Evolutionary conservation across 37 sponge, comb jelly and placozoan species (phyloP), one percentile per base, ranked within the genome.

Genomic region (Halichondria panicea): DNA sequence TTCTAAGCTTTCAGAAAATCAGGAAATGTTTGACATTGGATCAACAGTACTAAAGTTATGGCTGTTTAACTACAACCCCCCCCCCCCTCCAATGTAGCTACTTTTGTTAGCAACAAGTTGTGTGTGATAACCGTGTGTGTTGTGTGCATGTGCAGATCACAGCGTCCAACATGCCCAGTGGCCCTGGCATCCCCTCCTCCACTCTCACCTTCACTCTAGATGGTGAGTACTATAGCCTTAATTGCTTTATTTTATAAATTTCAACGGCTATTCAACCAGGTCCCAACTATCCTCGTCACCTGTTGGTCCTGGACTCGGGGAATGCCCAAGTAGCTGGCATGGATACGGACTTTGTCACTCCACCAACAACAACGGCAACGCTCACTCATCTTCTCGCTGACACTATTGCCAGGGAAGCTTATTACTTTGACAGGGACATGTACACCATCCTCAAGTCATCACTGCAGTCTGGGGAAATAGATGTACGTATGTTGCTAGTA

Each of bases 351-450:
- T 53, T 35, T 27, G 38, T 39, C 72, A 12, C 27, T 21, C 19
- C 28, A 24, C 38, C 9, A 1, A 33, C 70, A 15, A 22, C 56
- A 9, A 32, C 37, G 41, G 25, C 60, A n/a, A n/a, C n/a, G 15
- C 70, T 50, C 25, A 52, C 21, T 11, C 80, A 74, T 8, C 19
- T 86, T 42, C 57, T 68, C 9, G 64, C 79, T 24, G 68, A 86
- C 40, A 86, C 73, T 34, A 46, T 65, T 22, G 52, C 33, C 18
- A 45, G 80, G 43, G 25, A 33, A 1, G 53, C 73, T 0, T 86
- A 73, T 73, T 86, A 73, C 66, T 86, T 68, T 42, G 24, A 57
- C 39, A 7, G 31, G 0, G 33, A 46, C 1, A 32, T 13, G 15
- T 71, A 61, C 7, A 21, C 55, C 0, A 65, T 86, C 0, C 37